These are phyloP conservation scores for Engraulis encrasicolus DNA, from an alignment of 2,113 vertebrate species.

Conservation along the genomic window DNA sequence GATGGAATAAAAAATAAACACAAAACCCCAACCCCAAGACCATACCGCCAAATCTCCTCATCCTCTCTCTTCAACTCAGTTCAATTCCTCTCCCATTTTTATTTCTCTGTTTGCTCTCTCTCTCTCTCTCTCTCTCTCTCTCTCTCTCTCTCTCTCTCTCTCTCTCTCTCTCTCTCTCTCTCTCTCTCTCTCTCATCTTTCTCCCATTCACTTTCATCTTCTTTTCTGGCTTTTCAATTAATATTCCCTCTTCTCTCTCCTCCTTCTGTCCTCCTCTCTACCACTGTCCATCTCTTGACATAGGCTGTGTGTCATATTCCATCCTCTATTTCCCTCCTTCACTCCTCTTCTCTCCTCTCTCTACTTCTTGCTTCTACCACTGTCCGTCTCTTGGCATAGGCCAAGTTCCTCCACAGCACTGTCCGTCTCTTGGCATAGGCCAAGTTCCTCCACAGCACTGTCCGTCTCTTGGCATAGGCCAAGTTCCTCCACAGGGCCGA, in stretches of 20 bases:
- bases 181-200: too few species aligned
- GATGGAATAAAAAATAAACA: too few species aligned
- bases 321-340: too few species aligned
- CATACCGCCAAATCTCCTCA: not conserved
- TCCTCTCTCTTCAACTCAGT: not conserved
- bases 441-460: not conserved
- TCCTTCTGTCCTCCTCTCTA: not conserved
- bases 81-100: not conserved
- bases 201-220: too few species aligned
- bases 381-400: not conserved
- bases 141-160: not conserved
- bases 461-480: not conserved
- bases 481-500: constrained; percentile 12
- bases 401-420: not conserved
- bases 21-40: not conserved
- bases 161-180: too few species aligned
- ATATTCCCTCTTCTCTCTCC: not conserved
- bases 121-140: not conserved
- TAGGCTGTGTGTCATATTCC: too few species aligned
- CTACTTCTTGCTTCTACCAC: not conserved
- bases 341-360: not conserved
- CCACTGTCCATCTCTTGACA: not conserved
- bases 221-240: too few species aligned
- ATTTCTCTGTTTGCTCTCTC: not conserved
- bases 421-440: not conserved